Evolutionary conservation across 2,113 vertebrate species (phyloP).

Genomic region (Opisthocomus hoazin): DNA sequence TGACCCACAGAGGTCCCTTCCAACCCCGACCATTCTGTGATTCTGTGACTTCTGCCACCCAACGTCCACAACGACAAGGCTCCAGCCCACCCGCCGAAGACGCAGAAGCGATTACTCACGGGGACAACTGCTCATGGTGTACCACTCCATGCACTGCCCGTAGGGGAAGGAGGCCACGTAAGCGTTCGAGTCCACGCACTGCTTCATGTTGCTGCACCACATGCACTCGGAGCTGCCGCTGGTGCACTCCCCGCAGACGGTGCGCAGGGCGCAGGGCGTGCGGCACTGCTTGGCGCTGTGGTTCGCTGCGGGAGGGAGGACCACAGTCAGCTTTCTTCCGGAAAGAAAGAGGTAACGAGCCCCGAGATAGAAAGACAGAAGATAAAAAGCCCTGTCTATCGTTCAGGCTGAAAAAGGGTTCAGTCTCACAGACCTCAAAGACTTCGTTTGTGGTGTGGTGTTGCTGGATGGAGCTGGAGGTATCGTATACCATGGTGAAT

Average conservation of each 20-base stretch:
- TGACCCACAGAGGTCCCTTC: too few species aligned
- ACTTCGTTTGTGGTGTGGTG: rapidly evolving
- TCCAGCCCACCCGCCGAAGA: rapidly evolving
- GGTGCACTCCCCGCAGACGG: constrained; percentile 87
- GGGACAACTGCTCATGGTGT: constrained; percentile 92
- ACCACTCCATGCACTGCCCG: constrained; percentile 99
- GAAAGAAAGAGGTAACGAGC: too few species aligned
- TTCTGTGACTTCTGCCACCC: too few species aligned
- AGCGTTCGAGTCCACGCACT: constrained; percentile 97
- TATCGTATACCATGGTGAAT: rapidly evolving
- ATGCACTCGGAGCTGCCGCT: constrained; percentile 96
- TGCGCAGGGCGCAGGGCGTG: constrained; percentile 86
- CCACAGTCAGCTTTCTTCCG: rapidly evolving
- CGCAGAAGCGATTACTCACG: constrained; percentile 71
- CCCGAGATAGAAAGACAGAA: neutral
- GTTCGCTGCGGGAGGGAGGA: constrained; percentile 76
- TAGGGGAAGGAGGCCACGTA: constrained; percentile 98
- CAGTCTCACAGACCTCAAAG: rapidly evolving
- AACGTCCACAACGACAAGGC: rapidly evolving
- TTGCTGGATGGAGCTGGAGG: neutral
- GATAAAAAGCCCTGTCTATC: neutral
- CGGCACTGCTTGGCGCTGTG: constrained; percentile 97
- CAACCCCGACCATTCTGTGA: too few species aligned
- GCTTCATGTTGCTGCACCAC: constrained; percentile 99
- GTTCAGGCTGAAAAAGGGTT: neutral